Conservation (phyloP, 2,113 vertebrate genomes). For the Vulpes ferrilata region DNA sequence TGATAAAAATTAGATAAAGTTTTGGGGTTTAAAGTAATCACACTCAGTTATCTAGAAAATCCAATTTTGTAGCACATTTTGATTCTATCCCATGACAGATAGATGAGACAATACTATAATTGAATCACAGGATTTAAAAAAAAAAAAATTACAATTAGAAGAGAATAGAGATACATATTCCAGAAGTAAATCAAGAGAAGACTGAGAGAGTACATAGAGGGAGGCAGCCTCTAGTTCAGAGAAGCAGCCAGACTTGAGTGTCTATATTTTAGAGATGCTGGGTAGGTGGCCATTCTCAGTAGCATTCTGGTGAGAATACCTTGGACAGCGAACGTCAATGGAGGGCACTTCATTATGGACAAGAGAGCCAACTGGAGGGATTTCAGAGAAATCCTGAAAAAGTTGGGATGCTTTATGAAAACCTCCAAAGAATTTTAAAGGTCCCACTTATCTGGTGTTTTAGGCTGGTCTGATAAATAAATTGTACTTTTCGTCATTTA, state of each 20-base stretch:
- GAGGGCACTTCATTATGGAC: background rate
- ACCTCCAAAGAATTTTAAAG: background rate
- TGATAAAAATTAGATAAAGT: slow-evolving; percentile 4
- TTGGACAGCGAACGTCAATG: background rate
- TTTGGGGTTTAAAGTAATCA: background rate
- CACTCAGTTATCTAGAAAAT: background rate
- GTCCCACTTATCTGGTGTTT: background rate
- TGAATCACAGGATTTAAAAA: background rate
- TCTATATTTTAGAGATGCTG: background rate
- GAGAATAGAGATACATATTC: background rate
- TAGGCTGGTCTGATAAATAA: background rate
- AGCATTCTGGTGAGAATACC: background rate
- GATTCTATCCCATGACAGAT: background rate
- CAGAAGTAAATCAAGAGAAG: background rate
- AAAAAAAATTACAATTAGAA: background rate
- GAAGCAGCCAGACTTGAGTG: background rate
- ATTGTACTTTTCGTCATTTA: background rate
- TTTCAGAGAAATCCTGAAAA: background rate
- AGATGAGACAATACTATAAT: background rate
- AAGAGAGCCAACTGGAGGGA: background rate
- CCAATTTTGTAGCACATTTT: background rate
- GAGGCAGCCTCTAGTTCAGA: background rate
- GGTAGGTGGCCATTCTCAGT: background rate
- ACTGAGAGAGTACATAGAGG: background rate
- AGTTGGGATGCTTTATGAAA: background rate